These are phyloP conservation scores for Meiosimyza platycephala DNA, from an alignment of 2,888 invertebrate species.

Conservation along the genomic window DNA sequence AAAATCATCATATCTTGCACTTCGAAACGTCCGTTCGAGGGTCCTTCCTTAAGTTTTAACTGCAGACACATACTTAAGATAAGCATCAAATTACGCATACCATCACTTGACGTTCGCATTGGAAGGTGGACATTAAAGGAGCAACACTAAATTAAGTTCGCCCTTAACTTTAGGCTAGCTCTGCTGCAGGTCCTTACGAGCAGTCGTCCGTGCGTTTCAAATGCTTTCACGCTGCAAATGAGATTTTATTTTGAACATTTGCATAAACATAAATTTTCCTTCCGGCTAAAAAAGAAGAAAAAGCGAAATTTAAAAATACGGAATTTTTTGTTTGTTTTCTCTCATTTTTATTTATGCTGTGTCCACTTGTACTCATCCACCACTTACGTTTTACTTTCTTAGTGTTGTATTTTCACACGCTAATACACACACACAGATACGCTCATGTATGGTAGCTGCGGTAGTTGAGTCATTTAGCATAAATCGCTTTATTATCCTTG, in stretches of 20 bases:
- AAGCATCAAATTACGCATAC: conserved; percentile 18
- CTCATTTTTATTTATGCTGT: neutral
- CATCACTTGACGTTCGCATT: neutral
- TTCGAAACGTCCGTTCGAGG: neutral
- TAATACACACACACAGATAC: neutral
- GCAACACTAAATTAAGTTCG: conserved; percentile 19
- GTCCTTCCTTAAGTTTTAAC: neutral
- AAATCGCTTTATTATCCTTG: conserved; percentile 31
- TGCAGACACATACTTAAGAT: conserved; percentile 21
- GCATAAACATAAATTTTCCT: conserved; percentile 16
- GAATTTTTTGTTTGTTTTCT: too few relatives aligned
- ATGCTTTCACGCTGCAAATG: neutral
- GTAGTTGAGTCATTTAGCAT: conserved; percentile 11
- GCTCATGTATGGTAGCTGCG: neutral
- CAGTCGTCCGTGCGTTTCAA: neutral
- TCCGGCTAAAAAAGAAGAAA: neutral
- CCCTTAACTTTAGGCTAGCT: neutral
- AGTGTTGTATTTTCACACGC: neutral
- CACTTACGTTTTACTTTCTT: neutral
- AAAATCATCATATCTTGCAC: neutral
- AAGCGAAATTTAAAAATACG: too few relatives aligned
- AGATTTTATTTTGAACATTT: neutral
- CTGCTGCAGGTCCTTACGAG: conserved; percentile 4
- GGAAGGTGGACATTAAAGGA: neutral
- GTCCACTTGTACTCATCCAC: neutral